phyloP scores from a whole-genome alignment of 2,797 vertebrate genomes.

The Anas acuta region DNA sequence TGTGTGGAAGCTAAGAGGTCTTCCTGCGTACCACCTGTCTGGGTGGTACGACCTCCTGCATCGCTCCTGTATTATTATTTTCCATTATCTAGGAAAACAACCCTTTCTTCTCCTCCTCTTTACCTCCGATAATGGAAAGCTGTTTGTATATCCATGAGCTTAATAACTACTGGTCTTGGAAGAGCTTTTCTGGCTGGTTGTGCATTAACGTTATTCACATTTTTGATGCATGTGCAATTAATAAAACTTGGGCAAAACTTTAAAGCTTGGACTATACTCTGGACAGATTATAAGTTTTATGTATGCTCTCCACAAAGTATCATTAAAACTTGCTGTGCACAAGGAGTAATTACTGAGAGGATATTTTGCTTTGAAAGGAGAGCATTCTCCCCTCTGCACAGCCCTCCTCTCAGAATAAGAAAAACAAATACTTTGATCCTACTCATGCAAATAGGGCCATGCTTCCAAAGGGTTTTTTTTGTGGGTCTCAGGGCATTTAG shows the following conservation, averaged over 20 bases:
- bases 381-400: background rate
- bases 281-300: background rate
- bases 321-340: background rate
- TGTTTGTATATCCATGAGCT: background rate
- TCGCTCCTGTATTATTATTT: background rate
- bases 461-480: background rate
- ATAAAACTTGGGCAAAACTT: conserved; percentile 22
- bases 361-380: background rate
- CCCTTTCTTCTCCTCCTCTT: background rate
- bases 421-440: background rate
- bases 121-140: background rate
- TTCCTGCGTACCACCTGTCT: background rate
- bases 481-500: background rate
- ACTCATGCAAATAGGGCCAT: background rate
- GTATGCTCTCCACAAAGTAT: background rate
- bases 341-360: background rate
- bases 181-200: background rate
- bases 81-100: background rate
- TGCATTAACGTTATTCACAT: background rate
- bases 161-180: background rate
- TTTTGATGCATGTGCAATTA: background rate
- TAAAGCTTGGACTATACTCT: background rate
- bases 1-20: background rate
- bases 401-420: background rate
- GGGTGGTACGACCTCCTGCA: background rate